Percentiles rank a stretch among this genome's conserved stretches.
Conservation (phyloP, 1,140 invertebrate species). For the Diprion similis region DNA sequence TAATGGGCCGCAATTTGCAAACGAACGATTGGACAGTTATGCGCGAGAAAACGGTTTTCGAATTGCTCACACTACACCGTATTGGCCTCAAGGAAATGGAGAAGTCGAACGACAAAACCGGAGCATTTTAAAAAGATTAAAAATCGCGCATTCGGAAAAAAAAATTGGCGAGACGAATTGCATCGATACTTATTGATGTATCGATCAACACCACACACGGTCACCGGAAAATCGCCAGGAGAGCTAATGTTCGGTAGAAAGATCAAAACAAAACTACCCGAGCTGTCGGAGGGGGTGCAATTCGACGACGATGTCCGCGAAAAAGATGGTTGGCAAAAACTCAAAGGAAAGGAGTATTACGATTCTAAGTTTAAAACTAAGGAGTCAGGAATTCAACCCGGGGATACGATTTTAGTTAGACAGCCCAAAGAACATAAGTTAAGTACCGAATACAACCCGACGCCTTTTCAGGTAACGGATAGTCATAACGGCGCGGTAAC, state of each 20-base stretch:
- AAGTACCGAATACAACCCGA: neutral
- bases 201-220: constrained; percentile 42
- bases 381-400: neutral
- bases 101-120: constrained; percentile 47
- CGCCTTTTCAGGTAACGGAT: neutral
- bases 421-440: neutral
- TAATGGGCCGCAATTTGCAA: constrained; percentile 38
- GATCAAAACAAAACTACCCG: constrained; percentile 36
- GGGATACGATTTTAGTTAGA: constrained; percentile 10
- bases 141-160: constrained; percentile 24
- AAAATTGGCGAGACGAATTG: constrained; percentile 33
- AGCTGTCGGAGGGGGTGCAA: neutral
- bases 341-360: constrained; percentile 17
- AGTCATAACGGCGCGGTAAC: constrained; percentile 12
- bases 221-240: constrained; percentile 42
- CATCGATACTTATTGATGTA: constrained; percentile 44
- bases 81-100: constrained; percentile 48
- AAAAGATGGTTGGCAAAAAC: no score
- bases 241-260: constrained; percentile 40
- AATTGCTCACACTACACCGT: constrained; percentile 36
- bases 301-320: neutral
- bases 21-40: constrained; percentile 36
- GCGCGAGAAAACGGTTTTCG: constrained; percentile 34
- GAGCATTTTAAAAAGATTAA: constrained; percentile 39
- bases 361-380: constrained; percentile 12